Percentiles rank a stretch among this genome's conserved stretches.
phyloP scores from a whole-genome alignment of 2,797 vertebrate genomes.

The Pseudomugil gertrudae region DNA sequence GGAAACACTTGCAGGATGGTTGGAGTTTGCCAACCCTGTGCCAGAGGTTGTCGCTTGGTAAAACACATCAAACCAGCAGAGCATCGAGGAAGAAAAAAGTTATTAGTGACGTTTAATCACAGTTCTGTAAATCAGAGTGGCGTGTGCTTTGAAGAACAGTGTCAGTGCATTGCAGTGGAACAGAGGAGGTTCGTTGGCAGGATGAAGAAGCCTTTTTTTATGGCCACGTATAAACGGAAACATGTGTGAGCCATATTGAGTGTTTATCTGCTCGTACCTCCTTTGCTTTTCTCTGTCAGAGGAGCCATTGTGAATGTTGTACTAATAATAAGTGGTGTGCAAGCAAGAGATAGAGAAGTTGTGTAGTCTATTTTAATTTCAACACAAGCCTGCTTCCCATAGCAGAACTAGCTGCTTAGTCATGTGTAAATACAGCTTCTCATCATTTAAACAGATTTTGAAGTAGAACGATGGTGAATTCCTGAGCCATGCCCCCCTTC shows the following conservation, averaged over 20 bases:
- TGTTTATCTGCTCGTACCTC: conserved; percentile 41
- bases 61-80: no score
- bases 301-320: conserved; percentile 46
- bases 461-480: not conserved
- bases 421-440: not conserved
- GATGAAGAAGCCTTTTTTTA: conserved; percentile 68
- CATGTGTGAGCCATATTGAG: conserved; percentile 46
- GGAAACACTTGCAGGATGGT: no score
- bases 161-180: conserved; percentile 10
- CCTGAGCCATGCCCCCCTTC: not conserved
- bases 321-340: conserved; percentile 47
- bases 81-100: no score
- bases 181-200: conserved; percentile 42
- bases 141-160: not conserved
- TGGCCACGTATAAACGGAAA: conserved; percentile 67
- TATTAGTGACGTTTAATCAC: not conserved
- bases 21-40: no score
- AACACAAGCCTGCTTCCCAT: conserved; percentile 35
- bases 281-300: conserved; percentile 44
- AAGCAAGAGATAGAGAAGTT: conserved; percentile 7
- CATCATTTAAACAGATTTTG: not conserved
- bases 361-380: conserved; percentile 36
- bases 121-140: not conserved
- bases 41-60: no score
- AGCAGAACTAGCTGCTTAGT: conserved; percentile 26